Conservation (phyloP, 2,888 invertebrate genomes). For the Conus canariensis region DNA sequence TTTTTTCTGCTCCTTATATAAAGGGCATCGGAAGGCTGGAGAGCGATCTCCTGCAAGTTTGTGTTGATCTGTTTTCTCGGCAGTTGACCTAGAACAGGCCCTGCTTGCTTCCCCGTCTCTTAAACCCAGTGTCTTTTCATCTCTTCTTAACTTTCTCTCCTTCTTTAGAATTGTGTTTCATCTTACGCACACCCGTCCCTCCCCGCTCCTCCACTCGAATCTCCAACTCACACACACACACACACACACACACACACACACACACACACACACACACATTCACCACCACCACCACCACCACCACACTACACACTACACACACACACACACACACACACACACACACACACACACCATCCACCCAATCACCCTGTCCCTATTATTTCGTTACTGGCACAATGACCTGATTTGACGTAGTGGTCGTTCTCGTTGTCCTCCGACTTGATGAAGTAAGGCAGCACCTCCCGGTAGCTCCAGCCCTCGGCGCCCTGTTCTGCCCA, state of each 20-base stretch:
- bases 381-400: too few relatives aligned
- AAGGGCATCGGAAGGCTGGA: too few relatives aligned
- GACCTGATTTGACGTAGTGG: not conserved
- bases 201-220: too few relatives aligned
- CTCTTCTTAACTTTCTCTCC: too few relatives aligned
- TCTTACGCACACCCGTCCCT: too few relatives aligned
- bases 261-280: not conserved
- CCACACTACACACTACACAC: conserved; percentile 9
- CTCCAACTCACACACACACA: not conserved
- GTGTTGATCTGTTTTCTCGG: too few relatives aligned
- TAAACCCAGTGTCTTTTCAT: too few relatives aligned
- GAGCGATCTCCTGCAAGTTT: too few relatives aligned
- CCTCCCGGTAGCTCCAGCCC: conserved; percentile 93
- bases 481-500: conserved; percentile 92
- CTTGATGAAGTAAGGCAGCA: conserved; percentile 82
- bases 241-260: conserved; percentile 18
- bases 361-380: not conserved
- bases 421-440: conserved; percentile 79
- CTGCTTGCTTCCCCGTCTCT: too few relatives aligned
- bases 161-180: too few relatives aligned
- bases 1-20: too few relatives aligned
- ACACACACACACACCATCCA: not conserved
- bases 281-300: not conserved
- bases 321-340: conserved; percentile 14
- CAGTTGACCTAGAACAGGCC: too few relatives aligned